phyloP scores from a whole-genome alignment of 2,888 invertebrate genomes.

The Norana najaformis region DNA sequence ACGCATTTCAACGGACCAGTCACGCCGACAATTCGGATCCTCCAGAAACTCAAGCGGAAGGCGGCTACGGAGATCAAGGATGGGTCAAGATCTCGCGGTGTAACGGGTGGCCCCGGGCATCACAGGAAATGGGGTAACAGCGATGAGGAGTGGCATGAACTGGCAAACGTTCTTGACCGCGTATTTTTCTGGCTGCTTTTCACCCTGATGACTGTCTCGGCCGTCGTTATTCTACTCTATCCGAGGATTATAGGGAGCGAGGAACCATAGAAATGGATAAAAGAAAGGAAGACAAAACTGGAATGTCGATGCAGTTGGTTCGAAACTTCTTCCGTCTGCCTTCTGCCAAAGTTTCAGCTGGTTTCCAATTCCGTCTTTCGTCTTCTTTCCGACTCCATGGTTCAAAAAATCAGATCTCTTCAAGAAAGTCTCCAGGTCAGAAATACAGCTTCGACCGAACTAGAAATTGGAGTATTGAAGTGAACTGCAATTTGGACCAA shows the following conservation, averaged over 20 bases:
- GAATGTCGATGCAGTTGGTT: neutral
- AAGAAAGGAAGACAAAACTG: neutral
- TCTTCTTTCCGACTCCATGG: neutral
- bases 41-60: neutral
- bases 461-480: neutral
- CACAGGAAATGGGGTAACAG: neutral
- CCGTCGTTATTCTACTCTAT: conserved; percentile 43
- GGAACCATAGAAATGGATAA: neutral
- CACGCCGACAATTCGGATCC: neutral
- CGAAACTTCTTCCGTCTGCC: neutral
- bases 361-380: neutral
- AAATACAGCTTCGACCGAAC: neutral
- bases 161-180: conserved; percentile 43
- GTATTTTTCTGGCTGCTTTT: conserved; percentile 46
- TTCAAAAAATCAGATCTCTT: neutral
- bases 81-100: neutral
- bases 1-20: conserved; percentile 18
- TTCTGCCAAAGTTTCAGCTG: neutral
- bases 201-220: conserved; percentile 41
- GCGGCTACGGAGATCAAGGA: neutral
- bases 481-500: neutral
- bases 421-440: neutral
- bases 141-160: conserved; percentile 43
- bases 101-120: neutral
- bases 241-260: conserved; percentile 38